phyloP scores from a whole-genome alignment of 2,113 vertebrate genomes.

The Cervus canadensis region DNA sequence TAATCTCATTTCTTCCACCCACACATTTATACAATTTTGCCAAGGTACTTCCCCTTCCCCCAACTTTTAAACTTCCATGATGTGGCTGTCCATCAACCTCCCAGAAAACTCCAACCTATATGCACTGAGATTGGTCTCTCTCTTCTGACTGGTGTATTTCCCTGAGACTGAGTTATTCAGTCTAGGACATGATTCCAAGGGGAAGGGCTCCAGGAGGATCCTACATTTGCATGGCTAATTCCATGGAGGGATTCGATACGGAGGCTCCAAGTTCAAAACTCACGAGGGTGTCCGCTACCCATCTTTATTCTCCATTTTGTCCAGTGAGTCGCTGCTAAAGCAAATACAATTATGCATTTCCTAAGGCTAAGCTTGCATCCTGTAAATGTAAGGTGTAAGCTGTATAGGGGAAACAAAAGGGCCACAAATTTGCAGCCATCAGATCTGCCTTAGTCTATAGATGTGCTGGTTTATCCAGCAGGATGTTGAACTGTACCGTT shows the following conservation, averaged over 20 bases:
- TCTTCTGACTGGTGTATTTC: neutral
- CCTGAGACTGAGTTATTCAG: neutral
- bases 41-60: neutral
- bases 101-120: neutral
- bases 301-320: neutral
- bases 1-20: neutral
- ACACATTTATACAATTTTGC: neutral
- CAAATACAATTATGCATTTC: neutral
- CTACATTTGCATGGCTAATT: neutral
- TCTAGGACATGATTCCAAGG: neutral
- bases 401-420: neutral
- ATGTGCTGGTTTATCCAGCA: neutral
- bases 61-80: neutral
- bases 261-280: neutral
- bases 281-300: rapidly evolving
- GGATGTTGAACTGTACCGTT: neutral
- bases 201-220: neutral
- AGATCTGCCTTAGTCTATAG: too few relatives aligned
- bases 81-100: neutral
- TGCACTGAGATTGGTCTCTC: neutral
- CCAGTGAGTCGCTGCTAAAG: neutral
- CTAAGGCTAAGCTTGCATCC: neutral
- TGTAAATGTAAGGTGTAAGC: neutral
- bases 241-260: neutral
- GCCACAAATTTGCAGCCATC: neutral